phyloP scores from a whole-genome alignment of 1,140 invertebrate genomes.

The fruit fly (Drosophila melanogaster) region DNA sequence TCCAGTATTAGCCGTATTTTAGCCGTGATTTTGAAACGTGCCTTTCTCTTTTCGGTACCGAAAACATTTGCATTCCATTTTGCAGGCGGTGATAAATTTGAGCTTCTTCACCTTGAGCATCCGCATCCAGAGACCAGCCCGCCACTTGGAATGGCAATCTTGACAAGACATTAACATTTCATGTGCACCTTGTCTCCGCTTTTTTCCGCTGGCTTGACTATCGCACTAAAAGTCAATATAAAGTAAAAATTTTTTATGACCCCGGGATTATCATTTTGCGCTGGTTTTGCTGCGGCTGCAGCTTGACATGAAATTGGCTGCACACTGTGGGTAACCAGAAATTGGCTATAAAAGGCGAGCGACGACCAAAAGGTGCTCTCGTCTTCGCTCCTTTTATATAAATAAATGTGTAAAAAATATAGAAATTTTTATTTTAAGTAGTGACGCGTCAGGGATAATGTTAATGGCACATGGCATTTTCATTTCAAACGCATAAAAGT shows the following conservation, averaged over 20 bases:
- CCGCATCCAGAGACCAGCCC: neutral
- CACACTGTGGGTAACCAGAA: slow-evolving; percentile 81
- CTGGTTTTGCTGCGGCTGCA: slow-evolving; percentile 46
- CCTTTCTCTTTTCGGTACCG: neutral
- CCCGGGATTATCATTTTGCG: slow-evolving; percentile 78
- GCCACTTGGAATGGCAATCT: slow-evolving; percentile 61
- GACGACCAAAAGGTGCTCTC: slow-evolving; percentile 72
- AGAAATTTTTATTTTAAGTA: slow-evolving; percentile 84
- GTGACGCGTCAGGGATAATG: slow-evolving; percentile 82
- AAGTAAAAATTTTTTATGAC: slow-evolving; percentile 83
- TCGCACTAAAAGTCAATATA: slow-evolving; percentile 83
- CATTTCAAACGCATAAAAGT: slow-evolving; percentile 82
- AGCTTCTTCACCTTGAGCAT: slow-evolving; percentile 10
- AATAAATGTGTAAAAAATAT: slow-evolving; percentile 73
- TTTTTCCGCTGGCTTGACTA: slow-evolving; percentile 67
- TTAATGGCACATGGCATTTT: slow-evolving; percentile 83
- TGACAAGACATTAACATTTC: slow-evolving; percentile 82
- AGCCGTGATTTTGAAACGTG: neutral
- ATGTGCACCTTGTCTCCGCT: slow-evolving; percentile 75
- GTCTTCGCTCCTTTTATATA: slow-evolving; percentile 29
- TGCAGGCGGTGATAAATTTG: slow-evolving; percentile 60
- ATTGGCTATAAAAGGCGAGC: slow-evolving; percentile 80
- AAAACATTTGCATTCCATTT: slow-evolving; percentile 50
- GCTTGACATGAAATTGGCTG: slow-evolving; percentile 83
- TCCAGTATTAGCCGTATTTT: neutral